Conservation (phyloP, 35 echinoderm and acorn worm genomes). For the Eucidaris tribuloides region DNA sequence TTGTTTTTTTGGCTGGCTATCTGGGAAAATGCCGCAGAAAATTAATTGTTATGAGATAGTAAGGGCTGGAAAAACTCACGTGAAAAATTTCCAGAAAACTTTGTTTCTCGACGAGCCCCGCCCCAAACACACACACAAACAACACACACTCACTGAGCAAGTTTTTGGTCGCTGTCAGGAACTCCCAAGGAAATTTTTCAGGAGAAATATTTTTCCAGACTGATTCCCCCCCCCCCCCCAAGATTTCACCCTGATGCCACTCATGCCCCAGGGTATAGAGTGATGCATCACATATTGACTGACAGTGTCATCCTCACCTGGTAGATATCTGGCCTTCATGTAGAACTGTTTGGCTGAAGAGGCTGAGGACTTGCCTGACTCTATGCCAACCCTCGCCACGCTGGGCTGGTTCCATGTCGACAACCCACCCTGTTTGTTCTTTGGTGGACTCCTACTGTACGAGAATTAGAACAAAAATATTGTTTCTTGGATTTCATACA, state of each 20-base stretch:
- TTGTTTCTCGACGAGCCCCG: no score
- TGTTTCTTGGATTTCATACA: no score
- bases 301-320: no score
- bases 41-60: no score
- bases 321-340: conserved; percentile 75
- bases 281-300: neutral
- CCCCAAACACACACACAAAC: no score
- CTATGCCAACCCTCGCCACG: conserved; percentile 38
- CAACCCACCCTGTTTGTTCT: conserved; percentile 33
- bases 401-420: conserved; percentile 28
- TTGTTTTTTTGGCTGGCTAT: no score
- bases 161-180: neutral
- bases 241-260: neutral
- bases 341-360: conserved; percentile 93
- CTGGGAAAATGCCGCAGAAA: no score
- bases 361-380: conserved; percentile 81
- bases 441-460: conserved; percentile 50
- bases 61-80: no score
- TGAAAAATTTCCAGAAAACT: no score
- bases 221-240: neutral
- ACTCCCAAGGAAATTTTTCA: neutral
- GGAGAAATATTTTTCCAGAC: neutral
- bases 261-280: neutral
- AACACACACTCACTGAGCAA: neutral
- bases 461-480: no score